Evolutionary conservation across 2,113 vertebrate genomes (phyloP).

Genomic region (Erythrocercus mccallii): DNA sequence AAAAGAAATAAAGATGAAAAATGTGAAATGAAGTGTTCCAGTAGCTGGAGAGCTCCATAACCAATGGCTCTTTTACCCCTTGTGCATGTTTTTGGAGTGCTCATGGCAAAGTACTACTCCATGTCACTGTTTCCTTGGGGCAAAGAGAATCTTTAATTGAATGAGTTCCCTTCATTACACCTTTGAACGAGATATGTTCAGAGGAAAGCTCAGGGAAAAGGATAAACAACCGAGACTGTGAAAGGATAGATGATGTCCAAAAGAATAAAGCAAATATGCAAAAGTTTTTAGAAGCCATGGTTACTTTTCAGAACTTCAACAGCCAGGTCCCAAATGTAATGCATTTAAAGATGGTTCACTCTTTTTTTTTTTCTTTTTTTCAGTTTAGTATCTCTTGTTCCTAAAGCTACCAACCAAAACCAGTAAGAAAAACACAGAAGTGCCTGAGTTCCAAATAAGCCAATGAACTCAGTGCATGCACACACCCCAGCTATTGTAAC

Average conservation of each 20-base stretch:
- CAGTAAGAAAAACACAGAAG: neutral
- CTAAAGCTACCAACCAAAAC: neutral
- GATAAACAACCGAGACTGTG: neutral
- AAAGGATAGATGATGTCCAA: neutral
- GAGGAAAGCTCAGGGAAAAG: neutral
- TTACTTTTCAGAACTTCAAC: neutral
- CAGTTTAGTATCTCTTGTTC: neutral
- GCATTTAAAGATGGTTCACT: neutral
- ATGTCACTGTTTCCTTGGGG: neutral
- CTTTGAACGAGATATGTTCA: neutral
- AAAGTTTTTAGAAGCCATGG: neutral
- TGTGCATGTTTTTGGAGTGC: neutral
- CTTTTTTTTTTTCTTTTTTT: neutral
- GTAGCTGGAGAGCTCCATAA: conserved; percentile 20
- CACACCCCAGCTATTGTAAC: neutral
- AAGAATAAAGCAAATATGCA: neutral
- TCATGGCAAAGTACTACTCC: neutral
- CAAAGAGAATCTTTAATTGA: neutral
- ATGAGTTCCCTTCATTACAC: neutral
- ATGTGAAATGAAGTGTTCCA: conserved; percentile 26
- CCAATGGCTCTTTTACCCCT: neutral
- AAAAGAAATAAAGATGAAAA: conserved; percentile 49
- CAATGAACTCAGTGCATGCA: neutral
- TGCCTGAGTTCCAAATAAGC: neutral
- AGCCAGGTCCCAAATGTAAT: neutral